These are phyloP conservation scores for Puffinus mauretanicus DNA, from an alignment of 2,113 vertebrate genomes.

Conservation along the genomic window DNA sequence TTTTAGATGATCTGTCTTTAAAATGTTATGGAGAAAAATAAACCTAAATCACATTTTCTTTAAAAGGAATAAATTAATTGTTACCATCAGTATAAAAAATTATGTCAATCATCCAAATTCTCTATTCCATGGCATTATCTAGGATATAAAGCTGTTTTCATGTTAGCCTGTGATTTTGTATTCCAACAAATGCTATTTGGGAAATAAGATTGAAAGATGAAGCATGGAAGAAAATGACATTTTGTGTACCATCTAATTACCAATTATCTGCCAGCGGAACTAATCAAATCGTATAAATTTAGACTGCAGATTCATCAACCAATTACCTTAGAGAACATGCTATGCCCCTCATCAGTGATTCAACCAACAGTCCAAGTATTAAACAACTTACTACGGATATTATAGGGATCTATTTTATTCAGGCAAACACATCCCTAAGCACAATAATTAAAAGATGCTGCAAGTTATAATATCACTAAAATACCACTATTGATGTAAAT, in stretches of 20 bases:
- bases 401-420: background rate
- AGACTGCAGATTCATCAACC: constrained; percentile 46
- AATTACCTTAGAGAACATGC: constrained; percentile 52
- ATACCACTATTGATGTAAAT: background rate
- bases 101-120: constrained; percentile 76
- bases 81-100: constrained; percentile 76
- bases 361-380: background rate
- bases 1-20: constrained; percentile 23
- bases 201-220: constrained; percentile 63
- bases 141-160: constrained; percentile 64
- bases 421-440: background rate
- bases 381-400: constrained; percentile 2
- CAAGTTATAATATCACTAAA: background rate
- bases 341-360: constrained; percentile 21
- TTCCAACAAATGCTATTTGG: constrained; percentile 71
- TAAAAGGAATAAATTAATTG: constrained; percentile 74
- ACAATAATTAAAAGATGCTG: background rate
- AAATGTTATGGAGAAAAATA: constrained; percentile 42
- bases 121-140: constrained; percentile 73
- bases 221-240: constrained; percentile 67
- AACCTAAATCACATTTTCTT: constrained; percentile 69
- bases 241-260: constrained; percentile 70
- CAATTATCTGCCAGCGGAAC: constrained; percentile 58
- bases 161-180: constrained; percentile 66
- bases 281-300: constrained; percentile 65